These are phyloP conservation scores for Drosophila cognata DNA, from an alignment of 2,888 invertebrate genomes.

Conservation along the genomic window DNA sequence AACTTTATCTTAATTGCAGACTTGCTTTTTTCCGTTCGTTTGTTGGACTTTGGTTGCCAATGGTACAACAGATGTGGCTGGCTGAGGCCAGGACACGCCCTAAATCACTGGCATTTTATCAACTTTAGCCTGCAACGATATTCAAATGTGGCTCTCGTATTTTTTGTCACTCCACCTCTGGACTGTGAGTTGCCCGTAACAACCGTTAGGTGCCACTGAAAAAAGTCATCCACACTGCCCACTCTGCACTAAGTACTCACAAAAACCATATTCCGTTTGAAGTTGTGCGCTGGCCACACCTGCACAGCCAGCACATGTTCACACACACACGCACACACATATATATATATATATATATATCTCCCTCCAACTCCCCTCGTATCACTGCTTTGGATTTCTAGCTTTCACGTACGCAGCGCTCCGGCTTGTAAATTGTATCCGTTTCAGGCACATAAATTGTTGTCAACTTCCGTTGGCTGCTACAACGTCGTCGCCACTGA, in stretches of 20 bases:
- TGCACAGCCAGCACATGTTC: conserved; percentile 23
- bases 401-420: conserved; percentile 55
- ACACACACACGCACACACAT: conserved; percentile 13
- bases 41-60: conserved; percentile 5
- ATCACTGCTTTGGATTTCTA: conserved; percentile 17
- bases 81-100: conserved; percentile 38
- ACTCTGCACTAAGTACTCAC: conserved; percentile 78
- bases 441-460: conserved; percentile 83
- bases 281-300: conserved; percentile 62
- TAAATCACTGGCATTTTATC: conserved; percentile 74
- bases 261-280: conserved; percentile 77
- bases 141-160: conserved; percentile 68
- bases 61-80: conserved; percentile 24
- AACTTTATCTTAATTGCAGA: conserved; percentile 33
- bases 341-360: not conserved
- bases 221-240: conserved; percentile 57
- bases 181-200: conserved; percentile 24
- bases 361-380: not conserved
- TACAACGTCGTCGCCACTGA: conserved; percentile 78
- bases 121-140: conserved; percentile 71
- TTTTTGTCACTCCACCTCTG: conserved; percentile 6
- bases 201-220: conserved; percentile 34
- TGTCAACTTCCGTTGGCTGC: conserved; percentile 83
- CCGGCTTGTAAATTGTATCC: conserved; percentile 83
- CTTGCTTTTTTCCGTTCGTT: conserved; percentile 14